A percentile compares a stretch with the other conserved stretches of the same genome.
phyloP scores from a whole-genome alignment of 2,797 vertebrate genomes.

The Pachyuromys duprasi region DNA sequence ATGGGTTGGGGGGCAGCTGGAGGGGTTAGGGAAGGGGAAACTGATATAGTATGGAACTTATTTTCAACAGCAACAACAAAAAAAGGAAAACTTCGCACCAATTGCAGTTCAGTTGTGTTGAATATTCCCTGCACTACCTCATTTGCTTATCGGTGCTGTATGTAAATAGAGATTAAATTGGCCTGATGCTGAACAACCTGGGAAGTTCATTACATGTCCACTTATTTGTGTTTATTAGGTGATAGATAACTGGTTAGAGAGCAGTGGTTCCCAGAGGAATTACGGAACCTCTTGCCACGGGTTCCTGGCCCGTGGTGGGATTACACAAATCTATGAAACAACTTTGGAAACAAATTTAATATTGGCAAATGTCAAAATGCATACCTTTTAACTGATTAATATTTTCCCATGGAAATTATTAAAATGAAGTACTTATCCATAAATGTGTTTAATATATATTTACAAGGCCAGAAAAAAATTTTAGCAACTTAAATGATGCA shows the following conservation, averaged over 20 bases:
- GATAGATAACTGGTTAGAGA: not conserved
- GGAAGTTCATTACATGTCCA: not conserved
- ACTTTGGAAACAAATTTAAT: slow-evolving; percentile 46
- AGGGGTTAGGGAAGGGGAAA: not conserved
- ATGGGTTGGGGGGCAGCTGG: not conserved
- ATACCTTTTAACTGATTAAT: slow-evolving; percentile 27
- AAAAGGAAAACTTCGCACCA: not conserved
- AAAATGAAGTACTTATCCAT: slow-evolving; percentile 19
- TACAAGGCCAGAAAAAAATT: not conserved
- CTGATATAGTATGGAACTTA: not conserved
- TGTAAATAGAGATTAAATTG: slow-evolving; percentile 42
- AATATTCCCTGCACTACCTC: not conserved
- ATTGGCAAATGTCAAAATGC: not conserved
- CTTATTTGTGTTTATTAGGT: slow-evolving; percentile 32
- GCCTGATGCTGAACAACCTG: not conserved
- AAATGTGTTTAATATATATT: not conserved
- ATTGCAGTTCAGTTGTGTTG: not conserved
- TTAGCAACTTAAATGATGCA: slow-evolving; percentile 19
- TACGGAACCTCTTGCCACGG: not conserved
- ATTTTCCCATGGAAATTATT: slow-evolving; percentile 31
- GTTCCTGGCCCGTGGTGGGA: too few species aligned
- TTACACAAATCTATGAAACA: not conserved
- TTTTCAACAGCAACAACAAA: not conserved
- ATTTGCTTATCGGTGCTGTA: slow-evolving; percentile 61
- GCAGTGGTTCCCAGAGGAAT: not conserved